Conservation (phyloP, 2,113 vertebrate species). For the Callionymus lyra region DNA sequence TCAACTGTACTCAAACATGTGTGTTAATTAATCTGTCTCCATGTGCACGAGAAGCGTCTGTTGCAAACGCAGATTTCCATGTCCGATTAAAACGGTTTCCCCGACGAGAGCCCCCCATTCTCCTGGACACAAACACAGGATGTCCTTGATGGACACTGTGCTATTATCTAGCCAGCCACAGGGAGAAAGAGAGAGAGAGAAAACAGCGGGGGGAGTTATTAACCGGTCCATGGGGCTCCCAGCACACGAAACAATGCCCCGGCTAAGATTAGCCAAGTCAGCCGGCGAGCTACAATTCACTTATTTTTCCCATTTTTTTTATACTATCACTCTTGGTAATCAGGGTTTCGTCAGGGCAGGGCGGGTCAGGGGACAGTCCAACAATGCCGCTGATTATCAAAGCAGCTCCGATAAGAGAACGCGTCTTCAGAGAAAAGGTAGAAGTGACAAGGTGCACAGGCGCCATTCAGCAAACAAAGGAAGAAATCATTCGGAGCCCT, state of each 20-base stretch:
- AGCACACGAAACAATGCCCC: slow-evolving; percentile 77
- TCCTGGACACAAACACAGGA: slow-evolving; percentile 96
- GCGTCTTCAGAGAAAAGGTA: slow-evolving; percentile 54
- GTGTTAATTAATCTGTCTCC: too few species aligned
- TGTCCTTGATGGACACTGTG: slow-evolving; percentile 82
- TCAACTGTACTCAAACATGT: too few species aligned
- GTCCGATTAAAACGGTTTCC: slow-evolving; percentile 71
- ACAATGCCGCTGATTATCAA: slow-evolving; percentile 68
- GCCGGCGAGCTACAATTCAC: slow-evolving; percentile 55
- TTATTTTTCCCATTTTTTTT: slow-evolving; percentile 64
- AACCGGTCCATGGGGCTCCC: slow-evolving; percentile 66
- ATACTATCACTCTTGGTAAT: slow-evolving; percentile 65
- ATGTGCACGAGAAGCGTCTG: too few species aligned
- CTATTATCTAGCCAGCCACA: slow-evolving; percentile 78
- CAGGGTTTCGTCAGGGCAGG: slow-evolving; percentile 52
- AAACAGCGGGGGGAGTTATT: slow-evolving; percentile 78
- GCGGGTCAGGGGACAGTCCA: slow-evolving; percentile 54
- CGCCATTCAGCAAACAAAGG: slow-evolving; percentile 62
- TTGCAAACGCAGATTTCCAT: slow-evolving; percentile 64
- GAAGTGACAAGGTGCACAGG: slow-evolving; percentile 49
- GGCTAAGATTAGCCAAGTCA: slow-evolving; percentile 83
- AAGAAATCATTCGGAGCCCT: slow-evolving; percentile 60
- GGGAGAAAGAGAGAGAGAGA: slow-evolving; percentile 29
- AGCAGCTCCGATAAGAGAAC: slow-evolving; percentile 50
- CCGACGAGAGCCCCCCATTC: slow-evolving; percentile 78